Evolutionary conservation across 1,140 invertebrate species (phyloP).

Genomic region (Zaprionus africanus): DNA sequence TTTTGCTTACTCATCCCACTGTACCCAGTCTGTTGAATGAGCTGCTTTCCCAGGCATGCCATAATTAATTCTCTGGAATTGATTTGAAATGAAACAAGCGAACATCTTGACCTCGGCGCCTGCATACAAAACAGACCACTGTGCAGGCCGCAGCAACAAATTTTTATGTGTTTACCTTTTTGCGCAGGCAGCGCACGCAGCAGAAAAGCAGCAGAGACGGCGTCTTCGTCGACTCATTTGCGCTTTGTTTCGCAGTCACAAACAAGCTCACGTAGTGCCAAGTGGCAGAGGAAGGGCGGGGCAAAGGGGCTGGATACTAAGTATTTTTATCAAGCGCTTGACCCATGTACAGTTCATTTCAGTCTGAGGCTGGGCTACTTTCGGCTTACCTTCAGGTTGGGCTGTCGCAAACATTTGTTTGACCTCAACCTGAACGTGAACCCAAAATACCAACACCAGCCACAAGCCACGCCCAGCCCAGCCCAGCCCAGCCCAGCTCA

Average conservation of each 20-base stretch:
- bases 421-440: constrained; percentile 26
- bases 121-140: constrained; percentile 28
- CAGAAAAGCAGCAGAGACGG: background rate
- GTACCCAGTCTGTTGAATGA: background rate
- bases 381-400: constrained; percentile 4
- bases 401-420: constrained; percentile 31
- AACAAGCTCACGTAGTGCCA: constrained; percentile 31
- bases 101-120: background rate
- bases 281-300: background rate
- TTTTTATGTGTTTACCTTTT: constrained; percentile 79
- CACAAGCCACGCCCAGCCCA: background rate
- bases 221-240: constrained; percentile 38
- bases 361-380: constrained; percentile 1
- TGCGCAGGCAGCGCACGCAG: constrained; percentile 46
- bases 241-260: constrained; percentile 49
- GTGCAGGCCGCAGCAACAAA: constrained; percentile 66
- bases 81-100: background rate
- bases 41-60: background rate
- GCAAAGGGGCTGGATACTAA: background rate
- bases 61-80: constrained; percentile 3
- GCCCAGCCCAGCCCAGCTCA: background rate
- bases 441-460: background rate
- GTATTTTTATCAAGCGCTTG: constrained; percentile 56
- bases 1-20: background rate
- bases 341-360: constrained; percentile 45